Evolutionary conservation across 2,113 vertebrate genomes (phyloP).

Genomic region (Nesoenas mayeri): DNA sequence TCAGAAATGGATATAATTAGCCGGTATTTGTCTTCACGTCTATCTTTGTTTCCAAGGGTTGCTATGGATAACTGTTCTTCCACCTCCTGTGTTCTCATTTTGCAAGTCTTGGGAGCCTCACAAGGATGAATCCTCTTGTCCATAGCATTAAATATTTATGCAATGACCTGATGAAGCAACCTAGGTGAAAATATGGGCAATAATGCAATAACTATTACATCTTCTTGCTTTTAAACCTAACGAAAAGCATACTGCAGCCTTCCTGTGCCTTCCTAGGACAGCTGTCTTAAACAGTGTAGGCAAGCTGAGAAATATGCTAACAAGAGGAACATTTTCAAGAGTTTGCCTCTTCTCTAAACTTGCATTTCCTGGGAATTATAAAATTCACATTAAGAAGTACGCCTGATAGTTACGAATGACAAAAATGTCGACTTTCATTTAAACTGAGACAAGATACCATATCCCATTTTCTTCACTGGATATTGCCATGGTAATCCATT

Average conservation of each 20-base stretch:
- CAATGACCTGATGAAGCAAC: neutral
- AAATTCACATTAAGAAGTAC: neutral
- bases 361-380: neutral
- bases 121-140: neutral
- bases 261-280: neutral
- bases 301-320: neutral
- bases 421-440: neutral
- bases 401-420: neutral
- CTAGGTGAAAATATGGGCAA: neutral
- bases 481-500: neutral
- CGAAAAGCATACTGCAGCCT: neutral
- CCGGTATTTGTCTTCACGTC: constrained; percentile 39
- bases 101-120: neutral
- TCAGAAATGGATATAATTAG: constrained; percentile 46
- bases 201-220: neutral
- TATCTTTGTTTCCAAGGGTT: constrained; percentile 54
- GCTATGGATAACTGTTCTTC: constrained; percentile 36
- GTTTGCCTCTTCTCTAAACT: neutral
- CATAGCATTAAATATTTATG: neutral
- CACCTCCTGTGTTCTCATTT: constrained; percentile 5
- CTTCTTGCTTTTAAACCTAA: neutral
- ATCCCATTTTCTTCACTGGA: neutral
- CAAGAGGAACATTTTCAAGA: neutral
- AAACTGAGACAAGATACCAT: neutral
- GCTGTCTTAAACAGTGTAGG: neutral